Evolutionary conservation across 2,113 vertebrate species (phyloP), one percentile per base, ranked within the genome.

Genomic region (Craseonycteris thonglongyai): DNA sequence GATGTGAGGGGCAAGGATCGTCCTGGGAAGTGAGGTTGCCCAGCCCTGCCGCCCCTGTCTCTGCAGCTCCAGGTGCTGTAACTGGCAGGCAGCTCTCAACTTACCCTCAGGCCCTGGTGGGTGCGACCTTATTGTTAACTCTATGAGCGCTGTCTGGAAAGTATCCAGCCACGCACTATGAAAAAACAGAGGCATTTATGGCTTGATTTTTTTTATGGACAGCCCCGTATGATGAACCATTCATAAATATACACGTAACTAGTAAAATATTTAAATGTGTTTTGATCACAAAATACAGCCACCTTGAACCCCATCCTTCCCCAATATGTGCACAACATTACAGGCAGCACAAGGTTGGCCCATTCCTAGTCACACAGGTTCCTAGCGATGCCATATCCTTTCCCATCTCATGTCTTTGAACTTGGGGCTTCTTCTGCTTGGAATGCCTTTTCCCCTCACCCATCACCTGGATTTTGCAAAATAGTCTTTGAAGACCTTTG

Each of bases 231-330:
- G n/a, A n/a, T n/a, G n/a, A 81, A 47, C 8, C 26, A 74, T 19
- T 68, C 42, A 47, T 47, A 58, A 79, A 76, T 49, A 61, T 33
- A 47, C 33, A 65, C 1, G 13, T 61, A 75, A 93, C 16, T 24
- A 42, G 61, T 69, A 54, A 71, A 76, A 56, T n/a, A 6, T 76
- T 83, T n/a, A 40, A 88, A 78, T 22, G 5, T 35, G 22, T 47
- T 86, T 91, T 16, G 35, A 22, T 49, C 10, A 21, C n/a, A 72
- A 42, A 79, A 65, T 40, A 45, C 19, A 26, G 49, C 45, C 35
- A 54, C 18, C 22, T 40, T 0, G 2, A 61, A n/a, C 51, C 1
- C 1, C 26, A 33, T 1, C 6, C 0, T 15, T 42, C 6, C 0
- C 18, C 38, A 40, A 49, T 21, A 6, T 4, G 42, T 16, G 12